phyloP scores from a whole-genome alignment of 2,888 invertebrate genomes.

The Aelia acuminata region DNA sequence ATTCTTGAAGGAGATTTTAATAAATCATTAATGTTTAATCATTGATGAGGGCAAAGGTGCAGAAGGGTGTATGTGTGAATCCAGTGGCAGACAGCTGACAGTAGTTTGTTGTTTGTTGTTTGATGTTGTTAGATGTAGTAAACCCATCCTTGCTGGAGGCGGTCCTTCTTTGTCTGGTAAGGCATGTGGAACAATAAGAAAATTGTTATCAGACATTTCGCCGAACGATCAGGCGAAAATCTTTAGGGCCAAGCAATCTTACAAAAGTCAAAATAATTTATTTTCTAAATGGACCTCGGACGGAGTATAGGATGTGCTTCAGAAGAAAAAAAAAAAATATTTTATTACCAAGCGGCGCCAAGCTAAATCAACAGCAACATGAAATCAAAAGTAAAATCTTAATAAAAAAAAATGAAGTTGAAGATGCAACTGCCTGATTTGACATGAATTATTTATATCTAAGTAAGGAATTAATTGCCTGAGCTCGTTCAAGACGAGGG shows the following conservation, averaged over 20 bases:
- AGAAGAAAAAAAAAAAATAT: neutral
- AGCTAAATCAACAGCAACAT: neutral
- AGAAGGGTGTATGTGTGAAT: conserved; percentile 45
- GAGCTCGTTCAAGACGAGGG: too few relatives aligned
- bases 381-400: neutral
- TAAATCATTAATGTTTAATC: conserved; percentile 15
- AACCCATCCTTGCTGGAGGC: conserved; percentile 65
- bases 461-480: too few relatives aligned
- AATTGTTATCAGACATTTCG: conserved; percentile 52
- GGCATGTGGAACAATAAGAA: conserved; percentile 63
- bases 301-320: neutral
- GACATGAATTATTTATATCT: too few relatives aligned
- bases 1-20: neutral
- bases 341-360: neutral
- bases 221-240: conserved; percentile 11
- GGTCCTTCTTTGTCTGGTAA: conserved; percentile 66
- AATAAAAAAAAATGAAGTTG: too few relatives aligned
- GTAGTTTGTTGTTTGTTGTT: conserved; percentile 54
- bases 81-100: conserved; percentile 39
- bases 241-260: conserved; percentile 43
- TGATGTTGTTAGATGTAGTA: conserved; percentile 65
- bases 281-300: neutral
- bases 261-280: neutral
- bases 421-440: too few relatives aligned
- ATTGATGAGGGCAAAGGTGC: conserved; percentile 44